Conservation (phyloP, 2,113 vertebrate species). For the Fregetta grallaria region DNA sequence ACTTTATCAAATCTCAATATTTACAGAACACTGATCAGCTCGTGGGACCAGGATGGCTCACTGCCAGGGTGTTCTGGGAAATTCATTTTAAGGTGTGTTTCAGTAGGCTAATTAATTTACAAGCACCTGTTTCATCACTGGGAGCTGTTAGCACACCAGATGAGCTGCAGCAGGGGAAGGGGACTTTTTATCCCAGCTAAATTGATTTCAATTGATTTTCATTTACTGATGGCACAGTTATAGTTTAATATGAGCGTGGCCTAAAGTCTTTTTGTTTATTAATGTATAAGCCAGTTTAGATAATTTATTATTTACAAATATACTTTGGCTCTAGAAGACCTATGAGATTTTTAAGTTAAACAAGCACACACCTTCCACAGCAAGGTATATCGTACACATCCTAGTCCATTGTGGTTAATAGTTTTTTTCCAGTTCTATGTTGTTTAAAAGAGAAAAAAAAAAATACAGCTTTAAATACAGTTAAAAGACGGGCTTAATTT, state of each 20-base stretch:
- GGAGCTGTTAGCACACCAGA: slow-evolving; percentile 78
- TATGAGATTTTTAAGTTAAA: neutral
- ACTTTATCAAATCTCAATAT: slow-evolving; percentile 94
- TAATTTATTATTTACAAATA: neutral
- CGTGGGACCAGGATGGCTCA: slow-evolving; percentile 82
- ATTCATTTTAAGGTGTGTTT: slow-evolving; percentile 86
- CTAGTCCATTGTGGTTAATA: neutral
- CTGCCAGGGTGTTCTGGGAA: slow-evolving; percentile 83
- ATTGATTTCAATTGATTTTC: slow-evolving; percentile 83
- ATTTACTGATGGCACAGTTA: slow-evolving; percentile 73
- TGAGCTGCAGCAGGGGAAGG: slow-evolving; percentile 73
- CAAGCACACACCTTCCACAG: neutral
- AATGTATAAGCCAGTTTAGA: neutral
- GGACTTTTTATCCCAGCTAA: slow-evolving; percentile 74
- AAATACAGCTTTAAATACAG: neutral
- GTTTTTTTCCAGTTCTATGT: neutral
- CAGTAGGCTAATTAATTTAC: slow-evolving; percentile 91
- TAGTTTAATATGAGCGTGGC: slow-evolving; percentile 60
- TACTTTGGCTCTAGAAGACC: neutral
- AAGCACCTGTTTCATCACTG: slow-evolving; percentile 88
- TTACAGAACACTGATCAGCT: slow-evolving; percentile 91
- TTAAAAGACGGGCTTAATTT: neutral
- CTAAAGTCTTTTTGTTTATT: slow-evolving; percentile 5
- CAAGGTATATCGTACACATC: neutral
- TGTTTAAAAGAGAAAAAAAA: neutral